Conservation (phyloP, 2,888 invertebrate genomes). For the Drosophila fungiperda region DNA sequence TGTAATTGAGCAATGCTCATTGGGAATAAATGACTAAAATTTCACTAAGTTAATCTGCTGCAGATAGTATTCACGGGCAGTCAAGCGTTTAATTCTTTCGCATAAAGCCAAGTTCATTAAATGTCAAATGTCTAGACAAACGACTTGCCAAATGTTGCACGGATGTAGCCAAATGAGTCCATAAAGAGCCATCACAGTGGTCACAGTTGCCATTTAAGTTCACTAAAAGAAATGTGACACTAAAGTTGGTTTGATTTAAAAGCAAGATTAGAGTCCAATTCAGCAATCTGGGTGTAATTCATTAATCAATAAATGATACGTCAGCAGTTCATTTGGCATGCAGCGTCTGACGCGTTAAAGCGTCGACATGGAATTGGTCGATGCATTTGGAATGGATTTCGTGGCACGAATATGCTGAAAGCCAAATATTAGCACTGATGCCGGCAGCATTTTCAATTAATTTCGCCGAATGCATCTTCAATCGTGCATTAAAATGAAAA, state of each 20-base stretch:
- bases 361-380: conserved; percentile 37
- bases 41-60: background rate
- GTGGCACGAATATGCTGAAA: conserved; percentile 35
- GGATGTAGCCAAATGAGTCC: conserved; percentile 27
- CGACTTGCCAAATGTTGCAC: conserved; percentile 32
- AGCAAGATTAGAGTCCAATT: conserved; percentile 6
- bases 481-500: conserved; percentile 80
- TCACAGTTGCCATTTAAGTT: conserved; percentile 2
- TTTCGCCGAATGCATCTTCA: conserved; percentile 74
- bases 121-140: conserved; percentile 53
- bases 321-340: conserved; percentile 54
- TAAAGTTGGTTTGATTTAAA: conserved; percentile 18
- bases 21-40: conserved; percentile 8
- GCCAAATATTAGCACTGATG: conserved; percentile 72
- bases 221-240: background rate
- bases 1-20: background rate
- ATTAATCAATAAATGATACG: conserved; percentile 48
- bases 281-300: conserved; percentile 18
- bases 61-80: conserved; percentile 2
- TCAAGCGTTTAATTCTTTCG: conserved; percentile 5
- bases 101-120: conserved; percentile 23
- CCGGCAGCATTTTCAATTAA: conserved; percentile 76
- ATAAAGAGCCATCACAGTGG: conserved; percentile 30
- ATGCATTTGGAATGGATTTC: background rate
- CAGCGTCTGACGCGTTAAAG: conserved; percentile 54